phyloP scores from a whole-genome alignment of 2,113 vertebrate genomes.

The Ancistrus triradiatus region DNA sequence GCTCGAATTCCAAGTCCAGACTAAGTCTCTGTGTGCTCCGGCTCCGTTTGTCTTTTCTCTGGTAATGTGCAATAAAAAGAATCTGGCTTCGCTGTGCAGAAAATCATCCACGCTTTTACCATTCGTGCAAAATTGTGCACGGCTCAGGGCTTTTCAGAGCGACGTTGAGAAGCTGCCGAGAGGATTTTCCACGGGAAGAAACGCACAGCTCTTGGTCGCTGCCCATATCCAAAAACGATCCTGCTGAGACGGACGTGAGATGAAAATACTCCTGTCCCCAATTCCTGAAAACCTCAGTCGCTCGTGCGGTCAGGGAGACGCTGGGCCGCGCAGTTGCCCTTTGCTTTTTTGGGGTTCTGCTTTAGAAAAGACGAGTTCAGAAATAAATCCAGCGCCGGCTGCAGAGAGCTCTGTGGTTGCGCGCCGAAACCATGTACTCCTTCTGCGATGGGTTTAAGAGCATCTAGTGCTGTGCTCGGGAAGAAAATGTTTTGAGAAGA shows the following conservation, averaged over 20 bases:
- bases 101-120: conserved; percentile 34
- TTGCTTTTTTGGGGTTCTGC: conserved; percentile 59
- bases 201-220: conserved; percentile 46
- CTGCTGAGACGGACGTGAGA: conserved; percentile 53
- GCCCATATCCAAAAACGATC: conserved; percentile 57
- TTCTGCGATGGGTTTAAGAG: conserved; percentile 27
- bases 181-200: conserved; percentile 50
- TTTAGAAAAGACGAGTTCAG: conserved; percentile 60
- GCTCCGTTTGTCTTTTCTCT: neutral
- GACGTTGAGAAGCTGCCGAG: conserved; percentile 11
- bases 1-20: neutral
- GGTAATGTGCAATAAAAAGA: conserved; percentile 18
- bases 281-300: conserved; percentile 56
- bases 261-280: conserved; percentile 59
- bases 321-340: conserved; percentile 45
- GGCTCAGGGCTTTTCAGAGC: conserved; percentile 7
- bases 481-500: conserved; percentile 38
- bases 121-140: conserved; percentile 34
- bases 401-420: conserved; percentile 58
- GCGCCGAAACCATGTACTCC: conserved; percentile 55
- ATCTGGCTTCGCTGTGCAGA: conserved; percentile 12
- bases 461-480: conserved; percentile 7
- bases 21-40: conserved; percentile 22
- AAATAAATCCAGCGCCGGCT: conserved; percentile 64
- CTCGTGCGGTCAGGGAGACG: conserved; percentile 58